These are phyloP conservation scores for Seriola quinqueradiata DNA, from an alignment of 2,113 vertebrate species.

Conservation along the genomic window DNA sequence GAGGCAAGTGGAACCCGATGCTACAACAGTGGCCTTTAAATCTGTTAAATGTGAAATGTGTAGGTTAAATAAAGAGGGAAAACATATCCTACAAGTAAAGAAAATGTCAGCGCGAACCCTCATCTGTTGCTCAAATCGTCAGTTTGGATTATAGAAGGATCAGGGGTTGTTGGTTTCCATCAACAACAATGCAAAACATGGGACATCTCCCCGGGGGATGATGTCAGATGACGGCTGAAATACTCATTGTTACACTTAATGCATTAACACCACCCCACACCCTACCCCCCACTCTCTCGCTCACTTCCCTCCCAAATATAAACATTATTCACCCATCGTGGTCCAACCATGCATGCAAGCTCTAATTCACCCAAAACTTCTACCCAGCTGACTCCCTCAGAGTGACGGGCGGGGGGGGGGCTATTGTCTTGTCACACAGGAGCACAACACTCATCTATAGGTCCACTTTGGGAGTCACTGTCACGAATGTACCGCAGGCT, in stretches of 20 bases:
- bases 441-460: constrained; percentile 17
- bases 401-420: constrained; percentile 48
- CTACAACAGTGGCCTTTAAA: not conserved
- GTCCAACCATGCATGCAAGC: constrained; percentile 52
- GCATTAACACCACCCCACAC: constrained; percentile 41
- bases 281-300: constrained; percentile 17
- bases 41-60: not conserved
- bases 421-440: constrained; percentile 62
- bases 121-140: not conserved
- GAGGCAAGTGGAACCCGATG: not conserved
- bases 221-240: constrained; percentile 52
- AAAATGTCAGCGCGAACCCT: not conserved
- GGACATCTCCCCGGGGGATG: constrained; percentile 62
- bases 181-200: constrained; percentile 68
- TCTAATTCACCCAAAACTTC: constrained; percentile 64
- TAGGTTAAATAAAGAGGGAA: not conserved
- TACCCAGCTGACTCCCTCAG: constrained; percentile 64
- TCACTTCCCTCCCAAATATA: constrained; percentile 13
- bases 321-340: constrained; percentile 55
- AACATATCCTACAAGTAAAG: not conserved
- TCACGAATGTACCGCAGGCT: constrained; percentile 35
- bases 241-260: constrained; percentile 63
- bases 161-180: constrained; percentile 42
- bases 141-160: not conserved
- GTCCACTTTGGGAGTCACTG: constrained; percentile 34